Evolutionary conservation across 2,113 vertebrate species (phyloP).

Genomic region (Regulus satrapa): DNA sequence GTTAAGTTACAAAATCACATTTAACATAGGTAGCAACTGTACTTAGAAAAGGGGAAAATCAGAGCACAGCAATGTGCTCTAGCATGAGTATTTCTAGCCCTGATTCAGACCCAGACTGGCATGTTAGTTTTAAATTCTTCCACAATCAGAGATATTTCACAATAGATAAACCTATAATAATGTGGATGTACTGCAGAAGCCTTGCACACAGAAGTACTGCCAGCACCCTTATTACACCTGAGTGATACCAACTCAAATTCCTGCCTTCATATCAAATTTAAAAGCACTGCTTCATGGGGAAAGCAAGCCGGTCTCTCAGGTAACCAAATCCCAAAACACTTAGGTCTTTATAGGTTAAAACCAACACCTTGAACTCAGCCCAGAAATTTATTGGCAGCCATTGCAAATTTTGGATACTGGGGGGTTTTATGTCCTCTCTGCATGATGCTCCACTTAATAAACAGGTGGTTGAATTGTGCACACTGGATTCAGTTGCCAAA

Average conservation of each 20-base stretch:
- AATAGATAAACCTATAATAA: background rate
- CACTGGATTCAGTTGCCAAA: constrained; percentile 52
- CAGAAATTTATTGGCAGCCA: constrained; percentile 58
- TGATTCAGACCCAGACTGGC: background rate
- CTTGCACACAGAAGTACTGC: background rate
- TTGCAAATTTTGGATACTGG: constrained; percentile 20
- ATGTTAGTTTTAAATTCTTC: background rate
- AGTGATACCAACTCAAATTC: constrained; percentile 2
- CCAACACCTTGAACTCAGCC: constrained; percentile 50
- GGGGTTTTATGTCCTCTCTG: constrained; percentile 54
- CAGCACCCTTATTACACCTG: background rate
- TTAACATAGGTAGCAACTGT: background rate
- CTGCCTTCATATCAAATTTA: background rate
- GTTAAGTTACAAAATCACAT: background rate
- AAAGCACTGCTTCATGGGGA: background rate
- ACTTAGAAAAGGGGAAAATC: background rate
- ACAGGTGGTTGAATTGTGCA: constrained; percentile 58
- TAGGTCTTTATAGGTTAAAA: constrained; percentile 53
- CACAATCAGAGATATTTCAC: background rate
- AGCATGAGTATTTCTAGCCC: background rate
- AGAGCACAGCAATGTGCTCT: background rate
- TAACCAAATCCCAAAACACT: constrained; percentile 56
- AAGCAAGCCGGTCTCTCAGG: constrained; percentile 37
- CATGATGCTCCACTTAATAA: constrained; percentile 69
- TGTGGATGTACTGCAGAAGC: background rate